Evolutionary conservation across 2,797 vertebrate genomes (phyloP).

Genomic region (Poeciliopsis gracilis): DNA sequence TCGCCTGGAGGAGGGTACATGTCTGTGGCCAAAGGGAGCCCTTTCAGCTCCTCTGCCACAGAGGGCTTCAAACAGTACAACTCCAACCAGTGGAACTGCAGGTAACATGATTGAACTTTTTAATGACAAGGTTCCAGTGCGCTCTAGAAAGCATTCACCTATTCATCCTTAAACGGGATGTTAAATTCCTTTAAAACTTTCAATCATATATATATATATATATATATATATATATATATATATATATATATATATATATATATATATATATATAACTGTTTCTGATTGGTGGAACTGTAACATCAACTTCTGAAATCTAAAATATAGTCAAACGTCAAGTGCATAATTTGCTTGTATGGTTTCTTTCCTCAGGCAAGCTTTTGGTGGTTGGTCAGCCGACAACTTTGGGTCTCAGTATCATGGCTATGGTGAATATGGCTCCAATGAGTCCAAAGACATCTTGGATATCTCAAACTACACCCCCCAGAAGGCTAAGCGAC

Average conservation of each 20-base stretch:
- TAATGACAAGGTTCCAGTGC: neutral
- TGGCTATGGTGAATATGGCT: slow-evolving; percentile 90
- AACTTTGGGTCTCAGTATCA: slow-evolving; percentile 91
- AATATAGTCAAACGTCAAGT: neutral
- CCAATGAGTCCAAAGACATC: slow-evolving; percentile 95
- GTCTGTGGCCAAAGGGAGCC: slow-evolving; percentile 88
- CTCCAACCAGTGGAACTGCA: slow-evolving; percentile 91
- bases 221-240: too few relatives aligned
- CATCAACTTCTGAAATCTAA: neutral
- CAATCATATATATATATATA: neutral
- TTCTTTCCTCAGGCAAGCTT: slow-evolving; percentile 83
- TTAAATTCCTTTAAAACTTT: neutral
- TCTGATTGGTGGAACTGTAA: slow-evolving; percentile 14
- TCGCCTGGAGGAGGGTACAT: slow-evolving; percentile 93
- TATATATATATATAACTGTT: neutral
- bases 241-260: too few relatives aligned
- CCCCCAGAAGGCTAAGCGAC: slow-evolving; percentile 96
- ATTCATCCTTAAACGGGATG: neutral
- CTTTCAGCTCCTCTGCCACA: slow-evolving; percentile 85
- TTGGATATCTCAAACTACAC: slow-evolving; percentile 99
- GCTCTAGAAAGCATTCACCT: neutral
- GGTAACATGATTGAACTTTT: slow-evolving; percentile 43
- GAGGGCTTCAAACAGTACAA: slow-evolving; percentile 91
- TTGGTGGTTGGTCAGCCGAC: slow-evolving; percentile 88
- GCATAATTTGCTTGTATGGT: slow-evolving; percentile 20